Evolutionary conservation across 30 jellyfish, hydroid and myxozoan genomes (phyloP).

Genomic region (Sanderia malayensis): DNA sequence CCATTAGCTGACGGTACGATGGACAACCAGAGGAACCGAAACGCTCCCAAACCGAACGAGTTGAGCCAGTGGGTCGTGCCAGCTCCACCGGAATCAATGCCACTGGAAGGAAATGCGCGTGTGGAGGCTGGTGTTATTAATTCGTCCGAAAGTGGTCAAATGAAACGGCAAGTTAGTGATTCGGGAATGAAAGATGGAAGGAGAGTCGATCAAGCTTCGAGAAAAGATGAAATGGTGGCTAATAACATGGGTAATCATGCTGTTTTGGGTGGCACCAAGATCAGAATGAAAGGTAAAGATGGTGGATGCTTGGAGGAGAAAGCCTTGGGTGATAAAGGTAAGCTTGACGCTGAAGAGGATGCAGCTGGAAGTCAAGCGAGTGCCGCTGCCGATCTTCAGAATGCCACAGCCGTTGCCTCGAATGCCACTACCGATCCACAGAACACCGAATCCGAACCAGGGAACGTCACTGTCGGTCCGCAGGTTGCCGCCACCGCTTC

Average conservation of each 20-base stretch:
- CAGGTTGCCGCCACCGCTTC: neutral
- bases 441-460: neutral
- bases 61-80: conserved; percentile 24
- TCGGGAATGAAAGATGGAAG: neutral
- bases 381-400: neutral
- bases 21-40: conserved; percentile 9
- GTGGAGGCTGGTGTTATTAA: neutral
- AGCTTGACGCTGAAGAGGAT: neutral
- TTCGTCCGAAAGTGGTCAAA: neutral
- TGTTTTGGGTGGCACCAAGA: neutral
- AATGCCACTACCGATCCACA: neutral
- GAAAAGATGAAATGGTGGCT: neutral
- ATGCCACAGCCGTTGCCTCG: neutral
- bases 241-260: neutral
- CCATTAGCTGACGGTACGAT: conserved; percentile 13
- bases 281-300: no score
- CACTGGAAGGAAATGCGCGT: neutral
- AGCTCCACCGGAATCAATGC: conserved; percentile 41
- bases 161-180: neutral
- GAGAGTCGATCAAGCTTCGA: neutral
- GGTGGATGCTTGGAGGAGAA: neutral
- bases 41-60: neutral
- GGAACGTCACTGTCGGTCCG: neutral
- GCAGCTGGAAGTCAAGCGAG: neutral
- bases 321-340: neutral